Evolutionary conservation across 2,888 invertebrate species (phyloP).

Genomic region (Melanostoma mellinum): DNA sequence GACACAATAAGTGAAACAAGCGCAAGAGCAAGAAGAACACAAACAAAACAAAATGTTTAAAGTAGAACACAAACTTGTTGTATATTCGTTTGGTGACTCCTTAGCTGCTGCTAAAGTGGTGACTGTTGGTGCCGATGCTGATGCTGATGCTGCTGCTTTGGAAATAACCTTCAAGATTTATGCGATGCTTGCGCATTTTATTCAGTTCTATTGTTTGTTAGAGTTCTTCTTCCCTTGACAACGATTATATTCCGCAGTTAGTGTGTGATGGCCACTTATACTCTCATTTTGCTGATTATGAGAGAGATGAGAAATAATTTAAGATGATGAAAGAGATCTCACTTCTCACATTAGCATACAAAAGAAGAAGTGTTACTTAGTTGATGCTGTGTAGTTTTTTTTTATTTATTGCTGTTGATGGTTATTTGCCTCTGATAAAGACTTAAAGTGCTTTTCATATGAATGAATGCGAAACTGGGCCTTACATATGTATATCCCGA

Average conservation of each 20-base stretch:
- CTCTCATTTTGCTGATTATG: conserved; percentile 67
- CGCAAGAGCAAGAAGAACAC: conserved; percentile 17
- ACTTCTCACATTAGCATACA: conserved; percentile 66
- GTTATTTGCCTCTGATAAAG: background rate
- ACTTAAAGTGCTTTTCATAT: conserved; percentile 6
- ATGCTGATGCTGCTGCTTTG: conserved; percentile 21
- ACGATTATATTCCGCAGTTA: conserved; percentile 60
- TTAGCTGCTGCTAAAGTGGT: conserved; percentile 2
- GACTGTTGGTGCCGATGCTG: conserved; percentile 10
- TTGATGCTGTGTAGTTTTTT: conserved; percentile 7
- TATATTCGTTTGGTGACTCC: conserved; percentile 41
- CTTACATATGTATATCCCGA: conserved; percentile 12
- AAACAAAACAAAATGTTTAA: conserved; percentile 52
- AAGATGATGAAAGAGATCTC: conserved; percentile 63
- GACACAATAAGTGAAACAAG: conserved; percentile 39
- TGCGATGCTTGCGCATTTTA: conserved; percentile 71
- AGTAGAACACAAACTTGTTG: conserved; percentile 65
- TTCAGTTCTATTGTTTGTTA: conserved; percentile 46
- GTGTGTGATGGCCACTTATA: conserved; percentile 72
- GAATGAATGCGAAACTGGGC: conserved; percentile 20
- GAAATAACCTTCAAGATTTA: conserved; percentile 69
- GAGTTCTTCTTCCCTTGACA: background rate
- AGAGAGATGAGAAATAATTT: conserved; percentile 62
- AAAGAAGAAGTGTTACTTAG: conserved; percentile 58
- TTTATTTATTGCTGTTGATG: conserved; percentile 9